Percentiles rank a stretch among this genome's conserved stretches.
These are phyloP conservation scores for Elegia similella DNA, from an alignment of 2,888 invertebrate species.

Conservation along the genomic window DNA sequence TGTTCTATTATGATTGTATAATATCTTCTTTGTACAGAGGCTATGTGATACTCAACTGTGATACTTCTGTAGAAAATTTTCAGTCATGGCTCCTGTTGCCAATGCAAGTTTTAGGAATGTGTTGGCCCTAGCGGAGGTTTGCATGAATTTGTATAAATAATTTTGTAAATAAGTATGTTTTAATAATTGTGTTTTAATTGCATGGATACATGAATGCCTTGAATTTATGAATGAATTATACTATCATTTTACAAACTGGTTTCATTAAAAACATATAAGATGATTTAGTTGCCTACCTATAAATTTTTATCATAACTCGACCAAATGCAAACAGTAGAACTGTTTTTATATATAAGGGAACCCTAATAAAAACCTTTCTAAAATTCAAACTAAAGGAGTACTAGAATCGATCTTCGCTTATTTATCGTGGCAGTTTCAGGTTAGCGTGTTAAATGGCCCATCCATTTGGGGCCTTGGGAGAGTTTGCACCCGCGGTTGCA, in stretches of 20 bases:
- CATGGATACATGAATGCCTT: neutral
- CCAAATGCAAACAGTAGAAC: too few species aligned
- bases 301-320: too few species aligned
- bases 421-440: conserved; percentile 13
- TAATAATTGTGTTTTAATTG: neutral
- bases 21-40: conserved; percentile 59
- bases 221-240: neutral
- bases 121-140: conserved; percentile 48
- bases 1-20: conserved; percentile 59
- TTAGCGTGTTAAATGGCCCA: conserved; percentile 10
- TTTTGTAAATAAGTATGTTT: conserved; percentile 4
- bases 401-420: conserved; percentile 13
- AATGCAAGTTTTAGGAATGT: conserved; percentile 59
- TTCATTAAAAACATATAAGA: too few species aligned
- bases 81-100: conserved; percentile 55
- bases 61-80: conserved; percentile 58
- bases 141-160: neutral
- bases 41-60: conserved; percentile 42
- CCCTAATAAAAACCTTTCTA: too few species aligned
- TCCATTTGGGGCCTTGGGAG: conserved; percentile 11
- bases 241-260: neutral
- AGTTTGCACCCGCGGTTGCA: conserved; percentile 6
- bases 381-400: neutral
- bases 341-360: too few species aligned
- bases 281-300: too few species aligned